Conservation (phyloP, 2,888 invertebrate species). For the Cephus pulcher region DNA sequence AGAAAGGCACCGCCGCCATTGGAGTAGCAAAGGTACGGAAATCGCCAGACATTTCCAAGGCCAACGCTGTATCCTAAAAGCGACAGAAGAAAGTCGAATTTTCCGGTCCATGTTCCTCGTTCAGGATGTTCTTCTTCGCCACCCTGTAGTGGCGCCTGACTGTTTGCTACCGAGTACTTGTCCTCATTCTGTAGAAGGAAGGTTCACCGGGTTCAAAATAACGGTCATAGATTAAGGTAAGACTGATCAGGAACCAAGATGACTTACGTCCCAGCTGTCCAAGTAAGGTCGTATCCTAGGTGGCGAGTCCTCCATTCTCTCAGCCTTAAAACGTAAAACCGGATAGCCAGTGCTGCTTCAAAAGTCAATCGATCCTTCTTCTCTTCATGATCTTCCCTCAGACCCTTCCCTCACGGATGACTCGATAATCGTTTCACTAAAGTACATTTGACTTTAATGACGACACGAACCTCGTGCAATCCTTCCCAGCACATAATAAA, state of each 20-base stretch:
- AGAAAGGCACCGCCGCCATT: slow-evolving; percentile 86
- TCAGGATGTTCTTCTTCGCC: slow-evolving; percentile 68
- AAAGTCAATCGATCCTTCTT: slow-evolving; percentile 37
- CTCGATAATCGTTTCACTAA: not conserved
- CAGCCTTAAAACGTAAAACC: not conserved
- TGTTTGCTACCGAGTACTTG: slow-evolving; percentile 67
- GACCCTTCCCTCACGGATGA: not conserved
- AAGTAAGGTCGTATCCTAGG: slow-evolving; percentile 61
- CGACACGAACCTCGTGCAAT: not conserved
- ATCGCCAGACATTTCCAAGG: slow-evolving; percentile 81
- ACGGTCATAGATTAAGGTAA: not conserved
- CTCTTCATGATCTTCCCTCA: slow-evolving; percentile 35
- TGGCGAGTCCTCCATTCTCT: slow-evolving; percentile 59
- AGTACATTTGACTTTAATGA: not conserved
- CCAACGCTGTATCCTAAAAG: slow-evolving; percentile 80
- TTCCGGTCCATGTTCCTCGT: slow-evolving; percentile 80
- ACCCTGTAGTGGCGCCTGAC: slow-evolving; percentile 66
- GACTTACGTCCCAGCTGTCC: slow-evolving; percentile 63
- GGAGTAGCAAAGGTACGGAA: slow-evolving; percentile 81
- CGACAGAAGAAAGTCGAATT: slow-evolving; percentile 79
- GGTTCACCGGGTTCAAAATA: not conserved
- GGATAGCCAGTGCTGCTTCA: slow-evolving; percentile 22
- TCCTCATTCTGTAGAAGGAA: slow-evolving; percentile 60
- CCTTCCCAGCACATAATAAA: not conserved
- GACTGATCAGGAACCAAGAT: not conserved